These are phyloP conservation scores for Tenthredo mesomela DNA, from an alignment of 2,888 invertebrate genomes.

Conservation along the genomic window DNA sequence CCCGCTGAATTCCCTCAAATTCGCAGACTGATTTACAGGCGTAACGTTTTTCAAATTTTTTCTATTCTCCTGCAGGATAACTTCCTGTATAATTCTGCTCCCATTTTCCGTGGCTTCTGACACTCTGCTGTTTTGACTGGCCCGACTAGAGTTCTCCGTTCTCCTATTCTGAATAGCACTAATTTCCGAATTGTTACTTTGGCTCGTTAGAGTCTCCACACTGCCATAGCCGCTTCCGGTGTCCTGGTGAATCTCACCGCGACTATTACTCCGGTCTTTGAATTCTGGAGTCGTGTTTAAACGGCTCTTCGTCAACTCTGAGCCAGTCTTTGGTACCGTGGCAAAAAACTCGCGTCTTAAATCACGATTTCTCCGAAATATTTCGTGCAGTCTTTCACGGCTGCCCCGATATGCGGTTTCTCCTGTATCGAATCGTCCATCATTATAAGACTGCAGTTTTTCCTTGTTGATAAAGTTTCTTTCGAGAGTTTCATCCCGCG, in stretches of 20 bases:
- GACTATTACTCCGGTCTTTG: not conserved
- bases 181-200: conserved; percentile 73
- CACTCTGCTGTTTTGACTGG: conserved; percentile 55
- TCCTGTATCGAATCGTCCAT: not conserved
- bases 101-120: conserved; percentile 61
- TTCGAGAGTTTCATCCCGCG: not conserved
- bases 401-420: conserved; percentile 64
- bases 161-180: conserved; percentile 62
- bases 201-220: conserved; percentile 74
- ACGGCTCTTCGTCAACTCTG: not conserved
- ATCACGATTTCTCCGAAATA: conserved; percentile 73
- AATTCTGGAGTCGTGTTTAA: not conserved
- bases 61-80: not conserved
- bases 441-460: not conserved
- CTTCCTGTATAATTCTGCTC: not conserved
- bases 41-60: conserved; percentile 19
- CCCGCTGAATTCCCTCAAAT: not conserved
- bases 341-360: conserved; percentile 73
- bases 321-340: conserved; percentile 57
- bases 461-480: not conserved
- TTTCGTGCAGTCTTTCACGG: conserved; percentile 73
- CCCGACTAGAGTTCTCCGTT: conserved; percentile 23
- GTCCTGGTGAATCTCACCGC: not conserved
- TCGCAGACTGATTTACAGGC: not conserved
- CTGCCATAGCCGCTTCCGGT: conserved; percentile 71